Evolutionary conservation across 2,797 vertebrate genomes (phyloP).

Genomic region (Periophthalmus magnuspinnatus): DNA sequence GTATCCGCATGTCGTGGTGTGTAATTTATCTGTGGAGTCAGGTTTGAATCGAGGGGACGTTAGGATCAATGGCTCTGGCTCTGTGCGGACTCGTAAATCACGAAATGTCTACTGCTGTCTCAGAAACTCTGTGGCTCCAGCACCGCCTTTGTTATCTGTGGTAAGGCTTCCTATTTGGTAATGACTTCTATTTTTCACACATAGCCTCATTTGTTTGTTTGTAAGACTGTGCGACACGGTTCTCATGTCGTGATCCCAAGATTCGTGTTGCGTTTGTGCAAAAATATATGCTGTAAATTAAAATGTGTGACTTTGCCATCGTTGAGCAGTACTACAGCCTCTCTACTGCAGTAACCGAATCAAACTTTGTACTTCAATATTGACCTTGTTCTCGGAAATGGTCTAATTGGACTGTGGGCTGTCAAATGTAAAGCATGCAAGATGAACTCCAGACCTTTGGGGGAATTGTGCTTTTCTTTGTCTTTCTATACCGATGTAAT

Average conservation of each 20-base stretch:
- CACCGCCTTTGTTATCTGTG: constrained; percentile 19
- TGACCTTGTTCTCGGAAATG: constrained; percentile 2
- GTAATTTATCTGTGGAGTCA: constrained; percentile 42
- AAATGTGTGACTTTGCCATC: not conserved
- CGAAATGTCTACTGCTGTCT: constrained; percentile 29
- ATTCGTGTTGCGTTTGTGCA: not conserved
- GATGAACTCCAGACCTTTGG: constrained; percentile 29
- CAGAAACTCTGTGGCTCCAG: constrained; percentile 13
- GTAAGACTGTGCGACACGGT: not conserved
- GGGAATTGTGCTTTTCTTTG: not conserved
- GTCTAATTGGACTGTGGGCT: constrained; percentile 35
- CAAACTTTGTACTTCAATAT: not conserved
- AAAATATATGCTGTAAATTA: constrained; percentile 5
- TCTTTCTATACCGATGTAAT: not conserved
- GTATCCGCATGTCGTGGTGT: constrained; percentile 42
- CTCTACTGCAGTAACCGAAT: not conserved
- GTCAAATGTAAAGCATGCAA: constrained; percentile 37
- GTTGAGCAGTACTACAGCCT: not conserved
- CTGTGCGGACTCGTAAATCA: constrained; percentile 48
- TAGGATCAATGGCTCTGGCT: constrained; percentile 54
- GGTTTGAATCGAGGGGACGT: constrained; percentile 31
- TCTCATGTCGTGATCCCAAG: not conserved
- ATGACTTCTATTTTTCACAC: constrained; percentile 2
- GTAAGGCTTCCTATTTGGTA: constrained; percentile 11
- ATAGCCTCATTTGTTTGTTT: not conserved